phyloP scores from a whole-genome alignment of 2,797 vertebrate genomes.

The Aselliscus stoliczkanus region DNA sequence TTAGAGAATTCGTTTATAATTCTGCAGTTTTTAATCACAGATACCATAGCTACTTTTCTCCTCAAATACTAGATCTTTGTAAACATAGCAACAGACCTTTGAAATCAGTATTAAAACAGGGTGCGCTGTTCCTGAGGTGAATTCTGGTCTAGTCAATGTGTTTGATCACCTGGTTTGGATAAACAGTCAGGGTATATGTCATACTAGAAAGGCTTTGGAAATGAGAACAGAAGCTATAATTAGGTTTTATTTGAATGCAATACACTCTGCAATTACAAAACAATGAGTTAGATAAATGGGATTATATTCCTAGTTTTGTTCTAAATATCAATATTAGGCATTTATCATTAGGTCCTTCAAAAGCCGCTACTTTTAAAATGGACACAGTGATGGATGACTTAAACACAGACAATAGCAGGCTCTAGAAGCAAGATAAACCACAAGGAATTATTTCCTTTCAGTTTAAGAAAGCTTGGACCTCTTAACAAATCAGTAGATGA shows the following conservation, averaged over 20 bases:
- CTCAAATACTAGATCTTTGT: neutral
- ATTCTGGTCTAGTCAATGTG: neutral
- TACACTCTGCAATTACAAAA: slow-evolving; percentile 27
- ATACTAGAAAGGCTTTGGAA: neutral
- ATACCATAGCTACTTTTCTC: neutral
- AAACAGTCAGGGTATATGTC: neutral
- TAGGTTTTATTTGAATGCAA: slow-evolving; percentile 6
- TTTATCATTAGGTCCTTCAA: slow-evolving; percentile 44
- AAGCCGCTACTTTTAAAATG: slow-evolving; percentile 54
- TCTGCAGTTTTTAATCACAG: neutral
- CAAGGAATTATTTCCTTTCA: slow-evolving; percentile 50
- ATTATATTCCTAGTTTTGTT: slow-evolving; percentile 10
- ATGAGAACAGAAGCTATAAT: slow-evolving; percentile 41
- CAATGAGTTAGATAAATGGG: neutral
- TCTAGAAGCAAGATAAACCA: slow-evolving; percentile 53
- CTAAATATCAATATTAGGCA: slow-evolving; percentile 32
- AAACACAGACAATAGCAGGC: neutral
- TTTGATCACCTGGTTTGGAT: neutral
- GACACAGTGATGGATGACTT: slow-evolving; percentile 39
- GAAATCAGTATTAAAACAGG: neutral
- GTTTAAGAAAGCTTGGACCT: slow-evolving; percentile 18
- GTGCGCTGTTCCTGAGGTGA: neutral
- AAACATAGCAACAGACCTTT: neutral
- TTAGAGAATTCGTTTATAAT: neutral
- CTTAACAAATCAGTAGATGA: slow-evolving; percentile 54